phyloP scores from a whole-genome alignment of 2,113 vertebrate species.

The Tenebrosternarchus preto region DNA sequence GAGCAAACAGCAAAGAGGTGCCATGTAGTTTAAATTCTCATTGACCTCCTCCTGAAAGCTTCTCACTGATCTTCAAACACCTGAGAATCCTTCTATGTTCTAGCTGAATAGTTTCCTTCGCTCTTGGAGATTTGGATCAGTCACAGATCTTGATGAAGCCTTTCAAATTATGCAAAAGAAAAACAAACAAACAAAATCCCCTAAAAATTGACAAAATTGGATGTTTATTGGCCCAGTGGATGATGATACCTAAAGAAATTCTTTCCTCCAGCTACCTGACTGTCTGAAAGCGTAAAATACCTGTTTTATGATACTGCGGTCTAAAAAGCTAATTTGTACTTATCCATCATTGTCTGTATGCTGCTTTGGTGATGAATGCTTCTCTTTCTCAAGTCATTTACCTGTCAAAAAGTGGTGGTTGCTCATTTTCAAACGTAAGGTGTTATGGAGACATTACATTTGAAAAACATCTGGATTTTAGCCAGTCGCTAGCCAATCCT shows the following conservation, averaged over 20 bases:
- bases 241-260: background rate
- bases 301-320: constrained; percentile 20
- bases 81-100: background rate
- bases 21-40: background rate
- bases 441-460: constrained; percentile 21
- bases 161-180: background rate
- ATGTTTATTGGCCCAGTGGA: background rate
- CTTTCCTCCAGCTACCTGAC: constrained; percentile 15
- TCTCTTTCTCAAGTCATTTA: background rate
- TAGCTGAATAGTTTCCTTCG: too few relatives aligned
- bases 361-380: constrained; percentile 2
- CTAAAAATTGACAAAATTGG: background rate
- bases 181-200: background rate
- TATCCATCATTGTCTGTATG: constrained; percentile 30
- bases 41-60: background rate
- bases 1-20: background rate
- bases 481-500: constrained; percentile 31
- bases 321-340: constrained; percentile 39
- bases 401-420: constrained; percentile 12
- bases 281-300: constrained; percentile 29
- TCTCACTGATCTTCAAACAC: background rate
- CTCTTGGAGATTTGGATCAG: too few relatives aligned
- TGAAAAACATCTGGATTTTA: background rate
- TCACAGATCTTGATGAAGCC: too few relatives aligned
- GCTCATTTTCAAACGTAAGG: background rate